These are phyloP conservation scores for Brachyhypopomus occidentalis DNA, from an alignment of 2,113 vertebrate species.

Conservation along the genomic window DNA sequence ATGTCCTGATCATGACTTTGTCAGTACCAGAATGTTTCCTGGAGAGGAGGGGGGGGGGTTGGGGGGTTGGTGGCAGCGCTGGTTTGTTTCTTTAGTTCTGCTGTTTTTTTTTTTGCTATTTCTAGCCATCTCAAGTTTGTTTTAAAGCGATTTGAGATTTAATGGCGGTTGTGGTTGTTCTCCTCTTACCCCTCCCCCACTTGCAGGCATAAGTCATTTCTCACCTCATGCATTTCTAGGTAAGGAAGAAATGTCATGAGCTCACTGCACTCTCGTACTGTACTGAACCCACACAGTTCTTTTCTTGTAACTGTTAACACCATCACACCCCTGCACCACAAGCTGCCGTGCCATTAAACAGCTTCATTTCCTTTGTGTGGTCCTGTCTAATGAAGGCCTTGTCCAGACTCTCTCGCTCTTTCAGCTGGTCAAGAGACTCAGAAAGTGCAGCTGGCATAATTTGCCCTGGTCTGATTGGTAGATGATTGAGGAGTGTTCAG, in stretches of 20 bases:
- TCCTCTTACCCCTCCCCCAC: slow-evolving; percentile 57
- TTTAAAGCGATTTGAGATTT: slow-evolving; percentile 62
- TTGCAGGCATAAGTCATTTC: slow-evolving; percentile 94
- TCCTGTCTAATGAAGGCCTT: not conserved
- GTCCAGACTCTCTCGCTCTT: not conserved
- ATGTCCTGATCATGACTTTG: not conserved
- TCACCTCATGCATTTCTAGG: slow-evolving; percentile 96
- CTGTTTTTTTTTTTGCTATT: slow-evolving; percentile 9
- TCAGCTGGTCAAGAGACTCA: too few species aligned
- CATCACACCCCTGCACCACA: not conserved
- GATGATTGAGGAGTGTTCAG: not conserved
- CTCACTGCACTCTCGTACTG: slow-evolving; percentile 13
- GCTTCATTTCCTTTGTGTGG: not conserved
- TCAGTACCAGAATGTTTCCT: not conserved
- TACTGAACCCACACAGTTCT: slow-evolving; percentile 7
- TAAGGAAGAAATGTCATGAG: slow-evolving; percentile 85
- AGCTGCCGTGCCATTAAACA: not conserved
- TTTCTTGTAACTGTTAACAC: slow-evolving; percentile 15
- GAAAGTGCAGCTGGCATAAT: too few species aligned
- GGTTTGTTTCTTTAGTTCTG: not conserved
- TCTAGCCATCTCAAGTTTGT: slow-evolving; percentile 45
- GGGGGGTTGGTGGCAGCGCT: too few species aligned
- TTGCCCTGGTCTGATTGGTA: too few species aligned
- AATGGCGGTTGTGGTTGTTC: slow-evolving; percentile 77
- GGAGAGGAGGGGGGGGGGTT: too few species aligned